Evolutionary conservation across 2,113 vertebrate species (phyloP).

Genomic region (Sigmodon hispidus): DNA sequence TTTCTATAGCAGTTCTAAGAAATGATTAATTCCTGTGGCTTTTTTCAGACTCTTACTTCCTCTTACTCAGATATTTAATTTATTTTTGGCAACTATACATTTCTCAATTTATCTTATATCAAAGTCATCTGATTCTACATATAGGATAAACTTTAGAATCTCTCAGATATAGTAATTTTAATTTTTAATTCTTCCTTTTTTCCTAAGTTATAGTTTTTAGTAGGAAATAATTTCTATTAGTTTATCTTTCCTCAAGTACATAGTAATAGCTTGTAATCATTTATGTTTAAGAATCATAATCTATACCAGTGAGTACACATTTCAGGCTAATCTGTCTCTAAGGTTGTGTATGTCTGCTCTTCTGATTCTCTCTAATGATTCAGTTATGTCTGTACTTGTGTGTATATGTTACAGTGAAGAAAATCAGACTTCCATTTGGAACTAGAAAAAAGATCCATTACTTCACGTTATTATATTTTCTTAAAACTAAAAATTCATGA

Average conservation of each 20-base stretch:
- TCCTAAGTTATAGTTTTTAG: neutral
- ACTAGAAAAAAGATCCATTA: neutral
- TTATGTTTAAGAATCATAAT: slow-evolving; percentile 32
- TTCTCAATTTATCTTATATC: neutral
- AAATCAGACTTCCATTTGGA: neutral
- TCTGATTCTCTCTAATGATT: neutral
- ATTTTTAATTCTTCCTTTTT: neutral
- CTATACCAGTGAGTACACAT: neutral
- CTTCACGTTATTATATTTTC: neutral
- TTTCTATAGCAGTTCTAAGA: neutral
- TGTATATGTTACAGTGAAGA: neutral
- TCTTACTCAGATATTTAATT: neutral
- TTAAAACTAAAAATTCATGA: neutral
- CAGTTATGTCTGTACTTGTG: neutral
- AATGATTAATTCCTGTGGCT: slow-evolving; percentile 21
- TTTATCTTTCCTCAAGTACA: neutral
- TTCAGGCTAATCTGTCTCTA: neutral
- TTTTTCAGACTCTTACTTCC: neutral
- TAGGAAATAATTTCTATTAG: neutral
- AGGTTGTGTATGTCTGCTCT: neutral
- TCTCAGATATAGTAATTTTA: neutral
- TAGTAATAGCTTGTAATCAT: neutral
- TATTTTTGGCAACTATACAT: slow-evolving; percentile 2
- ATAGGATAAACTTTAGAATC: neutral
- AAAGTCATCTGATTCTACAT: neutral